Conservation (phyloP, 1,140 invertebrate genomes). For the Anadara kagoshimensis region DNA sequence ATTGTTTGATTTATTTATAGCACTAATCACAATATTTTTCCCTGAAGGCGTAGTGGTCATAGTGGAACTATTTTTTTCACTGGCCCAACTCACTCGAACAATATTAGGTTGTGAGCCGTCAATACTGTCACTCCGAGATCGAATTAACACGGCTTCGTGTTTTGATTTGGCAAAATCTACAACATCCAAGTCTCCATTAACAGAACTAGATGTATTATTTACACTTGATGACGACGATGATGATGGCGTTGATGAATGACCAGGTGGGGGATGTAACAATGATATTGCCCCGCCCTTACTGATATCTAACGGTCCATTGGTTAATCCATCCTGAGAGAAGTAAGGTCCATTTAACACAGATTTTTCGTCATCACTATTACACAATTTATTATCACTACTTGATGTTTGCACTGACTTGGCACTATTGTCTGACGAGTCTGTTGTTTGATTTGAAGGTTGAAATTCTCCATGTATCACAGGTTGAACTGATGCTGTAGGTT, state of each 20-base stretch:
- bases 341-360: conserved; percentile 50
- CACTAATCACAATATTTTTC: conserved; percentile 67
- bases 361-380: conserved; percentile 39
- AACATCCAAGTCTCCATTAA: conserved; percentile 32
- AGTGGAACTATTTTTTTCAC: conserved; percentile 10
- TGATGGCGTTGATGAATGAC: conserved; percentile 16
- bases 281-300: conserved; percentile 47
- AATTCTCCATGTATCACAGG: conserved; percentile 63
- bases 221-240: conserved; percentile 2
- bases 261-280: conserved; percentile 50
- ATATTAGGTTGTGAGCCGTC: conserved; percentile 48
- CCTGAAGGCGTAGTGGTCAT: conserved; percentile 37
- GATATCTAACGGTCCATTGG: conserved; percentile 49
- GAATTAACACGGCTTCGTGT: conserved; percentile 41
- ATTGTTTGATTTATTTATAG: conserved; percentile 64
- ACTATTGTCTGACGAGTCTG: conserved; percentile 14
- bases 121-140: conserved; percentile 56
- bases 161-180: conserved; percentile 26
- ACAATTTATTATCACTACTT: conserved; percentile 23
- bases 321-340: conserved; percentile 35
- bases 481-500: conserved; percentile 69
- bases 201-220: conserved; percentile 55
- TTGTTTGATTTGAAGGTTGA: conserved; percentile 3
- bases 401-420: conserved; percentile 5
- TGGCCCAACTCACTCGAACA: conserved; percentile 52